Conservation (phyloP, 2,888 invertebrate species). For the Crocallis elinguaria region DNA sequence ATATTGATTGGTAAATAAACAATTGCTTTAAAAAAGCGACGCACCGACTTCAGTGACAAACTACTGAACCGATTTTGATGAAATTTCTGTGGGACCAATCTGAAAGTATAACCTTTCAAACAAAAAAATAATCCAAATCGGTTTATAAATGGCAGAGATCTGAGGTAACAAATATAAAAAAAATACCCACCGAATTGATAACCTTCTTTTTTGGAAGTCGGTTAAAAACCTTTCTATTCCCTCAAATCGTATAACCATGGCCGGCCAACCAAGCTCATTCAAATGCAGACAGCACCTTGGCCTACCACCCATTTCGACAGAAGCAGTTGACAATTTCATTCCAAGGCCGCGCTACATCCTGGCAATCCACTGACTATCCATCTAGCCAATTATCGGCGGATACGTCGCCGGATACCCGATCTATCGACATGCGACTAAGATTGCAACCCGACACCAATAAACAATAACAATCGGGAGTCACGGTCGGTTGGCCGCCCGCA, state of each 20-base stretch:
- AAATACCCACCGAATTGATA: no score
- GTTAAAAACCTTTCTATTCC: neutral
- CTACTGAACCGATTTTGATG: no score
- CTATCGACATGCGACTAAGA: neutral
- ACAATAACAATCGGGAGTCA: slow-evolving; percentile 14
- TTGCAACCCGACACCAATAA: slow-evolving; percentile 4
- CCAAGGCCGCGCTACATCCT: slow-evolving; percentile 4
- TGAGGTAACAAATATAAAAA: no score
- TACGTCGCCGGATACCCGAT: slow-evolving; percentile 1
- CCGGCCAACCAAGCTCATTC: neutral
- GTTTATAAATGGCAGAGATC: no score
- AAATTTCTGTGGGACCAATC: no score
- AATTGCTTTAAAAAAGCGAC: no score
- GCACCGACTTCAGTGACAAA: no score
- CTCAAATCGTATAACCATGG: neutral
- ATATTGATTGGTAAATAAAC: no score
- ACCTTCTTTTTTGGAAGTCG: no score
- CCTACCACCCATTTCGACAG: neutral
- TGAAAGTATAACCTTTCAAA: no score
- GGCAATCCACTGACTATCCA: neutral
- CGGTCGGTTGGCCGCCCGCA: slow-evolving; percentile 6
- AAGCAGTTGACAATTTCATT: neutral
- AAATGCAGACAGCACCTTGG: slow-evolving; percentile 4
- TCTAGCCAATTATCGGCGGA: neutral
- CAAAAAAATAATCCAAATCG: no score